Evolutionary conservation across 2,888 invertebrate genomes (phyloP).

Genomic region (Norana najaformis): DNA sequence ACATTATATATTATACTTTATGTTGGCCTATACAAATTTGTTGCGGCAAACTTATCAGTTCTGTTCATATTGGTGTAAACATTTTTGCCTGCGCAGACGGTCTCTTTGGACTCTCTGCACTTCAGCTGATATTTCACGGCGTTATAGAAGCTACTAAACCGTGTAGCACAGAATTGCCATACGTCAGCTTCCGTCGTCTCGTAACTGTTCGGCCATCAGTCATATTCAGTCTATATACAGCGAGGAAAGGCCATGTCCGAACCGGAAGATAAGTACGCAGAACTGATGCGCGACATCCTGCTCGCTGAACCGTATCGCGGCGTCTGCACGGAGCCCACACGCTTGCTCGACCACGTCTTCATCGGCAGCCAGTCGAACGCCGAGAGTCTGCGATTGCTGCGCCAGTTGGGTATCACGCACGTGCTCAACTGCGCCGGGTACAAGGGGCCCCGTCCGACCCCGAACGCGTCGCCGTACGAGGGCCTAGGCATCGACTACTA

Average conservation of each 20-base stretch:
- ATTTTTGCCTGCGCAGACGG: background rate
- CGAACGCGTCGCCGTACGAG: slow-evolving; percentile 44
- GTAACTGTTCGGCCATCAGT: background rate
- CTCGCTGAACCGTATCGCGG: slow-evolving; percentile 36
- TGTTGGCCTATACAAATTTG: background rate
- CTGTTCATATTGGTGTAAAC: background rate
- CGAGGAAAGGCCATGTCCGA: background rate
- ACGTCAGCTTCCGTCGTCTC: too few species aligned
- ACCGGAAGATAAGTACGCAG: slow-evolving; percentile 36
- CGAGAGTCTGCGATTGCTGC: slow-evolving; percentile 41
- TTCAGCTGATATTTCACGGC: background rate
- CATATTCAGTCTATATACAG: too few species aligned
- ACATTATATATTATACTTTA: background rate
- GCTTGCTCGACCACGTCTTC: slow-evolving; percentile 43
- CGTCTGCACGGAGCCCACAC: slow-evolving; percentile 39
- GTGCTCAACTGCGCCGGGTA: slow-evolving; percentile 47
- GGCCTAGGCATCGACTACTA: slow-evolving; percentile 44
- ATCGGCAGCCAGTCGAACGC: slow-evolving; percentile 45
- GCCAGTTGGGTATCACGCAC: slow-evolving; percentile 42
- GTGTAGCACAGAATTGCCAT: too few species aligned
- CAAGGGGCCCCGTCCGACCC: slow-evolving; percentile 39
- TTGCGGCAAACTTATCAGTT: background rate
- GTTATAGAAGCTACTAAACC: too few species aligned
- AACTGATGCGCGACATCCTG: slow-evolving; percentile 40
- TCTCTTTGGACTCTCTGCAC: background rate